These are phyloP conservation scores for Phyllotis vaccarum DNA, from an alignment of 2,797 vertebrate species.

Conservation along the genomic window DNA sequence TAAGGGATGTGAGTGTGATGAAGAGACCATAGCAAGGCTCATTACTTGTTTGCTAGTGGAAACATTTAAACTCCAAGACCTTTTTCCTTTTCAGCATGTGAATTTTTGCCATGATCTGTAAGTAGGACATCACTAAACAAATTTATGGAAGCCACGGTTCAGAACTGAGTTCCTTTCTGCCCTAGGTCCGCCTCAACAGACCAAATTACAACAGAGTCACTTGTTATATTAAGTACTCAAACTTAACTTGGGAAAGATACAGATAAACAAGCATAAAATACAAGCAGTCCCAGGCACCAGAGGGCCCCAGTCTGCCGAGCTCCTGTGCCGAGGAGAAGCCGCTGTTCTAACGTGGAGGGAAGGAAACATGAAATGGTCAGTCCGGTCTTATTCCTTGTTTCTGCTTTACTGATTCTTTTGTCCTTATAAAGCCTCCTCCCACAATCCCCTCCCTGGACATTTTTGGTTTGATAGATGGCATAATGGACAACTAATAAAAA, in stretches of 20 bases:
- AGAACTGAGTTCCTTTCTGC: background rate
- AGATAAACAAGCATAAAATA: background rate
- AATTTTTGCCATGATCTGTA: background rate
- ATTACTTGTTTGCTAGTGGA: background rate
- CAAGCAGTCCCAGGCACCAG: background rate
- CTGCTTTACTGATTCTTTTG: background rate
- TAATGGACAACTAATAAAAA: background rate
- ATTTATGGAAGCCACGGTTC: background rate
- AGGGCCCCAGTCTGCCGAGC: background rate
- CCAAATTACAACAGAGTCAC: background rate
- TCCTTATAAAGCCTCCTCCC: background rate
- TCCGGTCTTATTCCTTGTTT: background rate
- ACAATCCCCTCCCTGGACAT: no score
- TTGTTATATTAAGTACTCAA: background rate
- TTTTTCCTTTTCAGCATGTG: background rate
- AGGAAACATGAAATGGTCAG: background rate
- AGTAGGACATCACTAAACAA: background rate
- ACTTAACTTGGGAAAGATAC: background rate
- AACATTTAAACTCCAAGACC: background rate
- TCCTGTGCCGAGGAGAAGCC: no score
- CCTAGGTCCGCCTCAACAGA: background rate
- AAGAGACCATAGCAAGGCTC: no score
- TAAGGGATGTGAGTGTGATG: no score
- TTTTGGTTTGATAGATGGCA: background rate
- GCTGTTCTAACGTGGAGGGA: background rate